Conservation (phyloP, 64 coral and sea anemone genomes). For the Hydrozoanthus tunicans region DNA sequence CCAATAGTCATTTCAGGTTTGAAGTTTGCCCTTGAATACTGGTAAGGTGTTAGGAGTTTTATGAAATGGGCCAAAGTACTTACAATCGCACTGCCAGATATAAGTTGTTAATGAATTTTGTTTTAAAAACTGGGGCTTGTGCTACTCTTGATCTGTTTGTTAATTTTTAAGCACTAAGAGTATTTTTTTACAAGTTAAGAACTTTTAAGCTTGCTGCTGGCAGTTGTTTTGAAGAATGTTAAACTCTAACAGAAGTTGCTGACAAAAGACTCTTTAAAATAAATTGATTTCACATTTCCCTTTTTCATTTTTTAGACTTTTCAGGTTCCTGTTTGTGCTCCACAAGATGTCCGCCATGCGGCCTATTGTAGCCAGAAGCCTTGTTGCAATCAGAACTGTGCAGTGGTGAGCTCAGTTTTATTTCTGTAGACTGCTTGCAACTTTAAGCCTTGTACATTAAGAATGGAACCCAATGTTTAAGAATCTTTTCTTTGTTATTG, state of each 20-base stretch:
- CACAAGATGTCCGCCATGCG: constrained; percentile 21
- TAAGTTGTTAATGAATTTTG: too few species aligned
- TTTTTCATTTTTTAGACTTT: not conserved
- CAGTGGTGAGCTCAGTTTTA: not conserved
- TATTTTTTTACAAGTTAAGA: too few species aligned
- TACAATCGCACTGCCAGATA: too few species aligned
- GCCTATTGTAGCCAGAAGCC: not conserved
- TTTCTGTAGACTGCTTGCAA: not conserved
- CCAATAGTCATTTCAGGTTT: too few species aligned
- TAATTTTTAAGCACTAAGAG: too few species aligned
- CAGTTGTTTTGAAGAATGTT: too few species aligned
- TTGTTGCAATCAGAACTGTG: not conserved
- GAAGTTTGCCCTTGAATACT: too few species aligned
- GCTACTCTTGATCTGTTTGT: too few species aligned
- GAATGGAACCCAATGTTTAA: not conserved
- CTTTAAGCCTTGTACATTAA: not conserved
- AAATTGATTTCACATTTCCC: not conserved
- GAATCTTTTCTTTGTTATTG: not conserved
- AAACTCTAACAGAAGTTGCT: not conserved
- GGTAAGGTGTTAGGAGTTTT: too few species aligned
- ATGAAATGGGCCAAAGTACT: too few species aligned
- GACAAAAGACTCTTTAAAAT: not conserved
- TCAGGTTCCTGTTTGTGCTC: not conserved
- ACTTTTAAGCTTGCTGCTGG: too few species aligned
- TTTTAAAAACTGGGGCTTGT: too few species aligned